Evolutionary conservation across 2,888 invertebrate genomes (phyloP).

Genomic region (Mechanitis messenoides): DNA sequence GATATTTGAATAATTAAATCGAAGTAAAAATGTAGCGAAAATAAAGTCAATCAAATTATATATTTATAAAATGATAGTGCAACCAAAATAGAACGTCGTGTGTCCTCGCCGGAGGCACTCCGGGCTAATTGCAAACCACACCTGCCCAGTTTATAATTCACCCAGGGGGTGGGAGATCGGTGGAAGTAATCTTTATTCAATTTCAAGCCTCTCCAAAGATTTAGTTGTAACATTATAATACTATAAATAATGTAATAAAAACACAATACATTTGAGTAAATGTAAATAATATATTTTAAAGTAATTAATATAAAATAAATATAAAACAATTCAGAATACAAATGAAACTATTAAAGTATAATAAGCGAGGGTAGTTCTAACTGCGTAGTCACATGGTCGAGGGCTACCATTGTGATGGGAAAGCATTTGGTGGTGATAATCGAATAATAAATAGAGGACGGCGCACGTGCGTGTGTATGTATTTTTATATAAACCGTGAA

Average conservation of each 20-base stretch:
- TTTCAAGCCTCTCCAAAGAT: no score
- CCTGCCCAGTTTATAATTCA: not conserved
- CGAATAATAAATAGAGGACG: constrained; percentile 35
- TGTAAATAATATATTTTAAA: not conserved
- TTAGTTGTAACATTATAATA: no score
- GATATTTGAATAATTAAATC: not conserved
- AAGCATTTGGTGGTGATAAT: constrained; percentile 40
- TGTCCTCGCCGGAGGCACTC: not conserved
- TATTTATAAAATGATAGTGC: constrained; percentile 5
- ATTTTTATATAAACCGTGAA: not conserved
- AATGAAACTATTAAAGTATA: constrained; percentile 5
- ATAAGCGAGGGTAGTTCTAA: constrained; percentile 25
- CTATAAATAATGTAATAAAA: not conserved
- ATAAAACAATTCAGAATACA: constrained; percentile 13
- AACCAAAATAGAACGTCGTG: constrained; percentile 3
- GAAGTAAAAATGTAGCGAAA: not conserved
- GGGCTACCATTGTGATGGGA: constrained; percentile 33
- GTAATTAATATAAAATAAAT: constrained; percentile 9
- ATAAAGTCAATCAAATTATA: not conserved
- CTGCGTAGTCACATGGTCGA: constrained; percentile 36
- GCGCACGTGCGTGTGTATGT: constrained; percentile 2
- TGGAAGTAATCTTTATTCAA: not conserved
- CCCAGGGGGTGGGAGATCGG: not conserved
- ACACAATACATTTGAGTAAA: not conserved
- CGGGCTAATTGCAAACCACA: constrained; percentile 5